These are phyloP conservation scores for Alca torda DNA, from an alignment of 2,797 vertebrate species.

Conservation along the genomic window DNA sequence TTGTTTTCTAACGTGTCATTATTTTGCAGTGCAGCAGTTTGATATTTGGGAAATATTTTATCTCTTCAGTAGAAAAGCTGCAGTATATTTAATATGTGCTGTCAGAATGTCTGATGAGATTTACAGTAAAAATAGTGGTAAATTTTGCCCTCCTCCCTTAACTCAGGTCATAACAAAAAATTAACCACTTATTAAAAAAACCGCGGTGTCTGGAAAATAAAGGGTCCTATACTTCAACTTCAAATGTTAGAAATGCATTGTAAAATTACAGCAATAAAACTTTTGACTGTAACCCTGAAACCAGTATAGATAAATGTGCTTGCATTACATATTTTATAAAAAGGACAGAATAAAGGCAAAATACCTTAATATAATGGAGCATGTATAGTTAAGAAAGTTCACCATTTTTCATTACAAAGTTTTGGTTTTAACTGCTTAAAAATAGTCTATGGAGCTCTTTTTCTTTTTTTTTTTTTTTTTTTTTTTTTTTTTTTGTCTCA, in stretches of 20 bases:
- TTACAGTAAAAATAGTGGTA: neutral
- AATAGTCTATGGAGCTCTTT: neutral
- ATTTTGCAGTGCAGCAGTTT: neutral
- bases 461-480: no score
- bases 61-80: neutral
- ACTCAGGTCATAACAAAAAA: neutral
- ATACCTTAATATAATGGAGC: accelerated
- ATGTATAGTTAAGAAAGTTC: neutral
- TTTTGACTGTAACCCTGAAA: neutral
- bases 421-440: neutral
- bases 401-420: neutral
- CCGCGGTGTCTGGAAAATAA: neutral
- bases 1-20: neutral
- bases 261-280: neutral
- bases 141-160: neutral
- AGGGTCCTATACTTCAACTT: neutral
- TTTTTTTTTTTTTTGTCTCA: neutral
- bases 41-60: neutral
- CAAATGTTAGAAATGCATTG: neutral
- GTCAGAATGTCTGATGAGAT: neutral
- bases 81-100: neutral
- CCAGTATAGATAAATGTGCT: accelerated
- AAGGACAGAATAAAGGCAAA: neutral
- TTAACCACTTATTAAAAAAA: neutral
- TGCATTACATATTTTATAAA: neutral